These are phyloP conservation scores for Hemistola chrysoprasaria DNA, from an alignment of 2,888 invertebrate species.

Conservation along the genomic window DNA sequence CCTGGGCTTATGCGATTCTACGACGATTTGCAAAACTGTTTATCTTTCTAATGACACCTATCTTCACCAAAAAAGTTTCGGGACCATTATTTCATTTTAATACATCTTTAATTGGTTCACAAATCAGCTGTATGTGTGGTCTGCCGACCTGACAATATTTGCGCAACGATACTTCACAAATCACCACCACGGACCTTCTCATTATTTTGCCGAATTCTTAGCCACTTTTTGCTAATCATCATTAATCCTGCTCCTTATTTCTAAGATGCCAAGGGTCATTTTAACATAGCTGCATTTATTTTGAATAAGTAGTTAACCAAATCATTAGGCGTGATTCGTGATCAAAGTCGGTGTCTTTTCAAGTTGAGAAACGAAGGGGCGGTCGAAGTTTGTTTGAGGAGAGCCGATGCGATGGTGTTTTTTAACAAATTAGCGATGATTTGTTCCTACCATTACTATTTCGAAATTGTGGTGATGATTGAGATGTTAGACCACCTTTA, in stretches of 20 bases:
- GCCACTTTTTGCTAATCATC: no score
- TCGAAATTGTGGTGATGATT: constrained; percentile 41
- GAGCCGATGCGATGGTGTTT: constrained; percentile 42
- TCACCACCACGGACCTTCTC: constrained; percentile 50
- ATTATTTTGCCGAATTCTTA: constrained; percentile 55
- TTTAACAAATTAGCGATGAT: constrained; percentile 62
- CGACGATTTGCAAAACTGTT: constrained; percentile 6
- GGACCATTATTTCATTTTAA: not conserved
- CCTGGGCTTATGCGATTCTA: not conserved
- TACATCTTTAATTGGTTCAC: constrained; percentile 18
- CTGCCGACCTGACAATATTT: constrained; percentile 54
- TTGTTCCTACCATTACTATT: constrained; percentile 44
- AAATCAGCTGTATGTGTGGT: constrained; percentile 43
- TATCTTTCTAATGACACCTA: constrained; percentile 20
- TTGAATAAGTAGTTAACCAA: not conserved
- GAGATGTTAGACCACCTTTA: constrained; percentile 29
- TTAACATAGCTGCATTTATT: not conserved
- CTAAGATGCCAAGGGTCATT: not conserved
- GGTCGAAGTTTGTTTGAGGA: constrained; percentile 51
- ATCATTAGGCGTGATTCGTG: constrained; percentile 1
- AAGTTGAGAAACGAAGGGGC: constrained; percentile 34
- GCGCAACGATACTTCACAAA: constrained; percentile 48
- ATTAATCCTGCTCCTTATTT: not conserved
- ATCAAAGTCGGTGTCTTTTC: constrained; percentile 46
- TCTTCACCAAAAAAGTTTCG: constrained; percentile 25